phyloP scores from a whole-genome alignment of 2,797 vertebrate species.

The Psittacula echo region DNA sequence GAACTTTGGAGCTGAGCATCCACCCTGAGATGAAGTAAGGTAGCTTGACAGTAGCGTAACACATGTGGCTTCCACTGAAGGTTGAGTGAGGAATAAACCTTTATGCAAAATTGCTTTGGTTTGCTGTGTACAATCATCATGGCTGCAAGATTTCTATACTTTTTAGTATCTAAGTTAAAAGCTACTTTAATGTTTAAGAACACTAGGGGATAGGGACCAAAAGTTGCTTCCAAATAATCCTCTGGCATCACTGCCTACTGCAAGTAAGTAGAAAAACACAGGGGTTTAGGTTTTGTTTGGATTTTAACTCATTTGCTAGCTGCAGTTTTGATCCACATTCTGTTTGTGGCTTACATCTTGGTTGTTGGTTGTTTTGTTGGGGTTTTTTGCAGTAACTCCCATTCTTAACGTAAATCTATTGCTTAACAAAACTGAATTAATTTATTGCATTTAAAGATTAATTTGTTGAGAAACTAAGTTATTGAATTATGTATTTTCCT shows the following conservation, averaged over 20 bases:
- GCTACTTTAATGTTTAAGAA: neutral
- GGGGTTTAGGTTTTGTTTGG: neutral
- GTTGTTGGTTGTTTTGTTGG: neutral
- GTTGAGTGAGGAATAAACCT: neutral
- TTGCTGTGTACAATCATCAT: neutral
- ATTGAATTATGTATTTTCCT: neutral
- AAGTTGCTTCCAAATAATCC: neutral
- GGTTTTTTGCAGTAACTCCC: neutral
- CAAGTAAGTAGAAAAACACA: neutral
- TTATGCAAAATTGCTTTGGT: neutral
- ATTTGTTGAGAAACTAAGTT: neutral
- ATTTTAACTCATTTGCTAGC: neutral
- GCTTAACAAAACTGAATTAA: neutral
- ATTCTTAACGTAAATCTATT: neutral
- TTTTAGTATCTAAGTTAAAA: neutral
- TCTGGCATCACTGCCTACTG: neutral
- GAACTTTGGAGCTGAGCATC: neutral
- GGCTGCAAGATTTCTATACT: neutral
- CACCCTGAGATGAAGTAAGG: neutral
- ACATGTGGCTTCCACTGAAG: neutral
- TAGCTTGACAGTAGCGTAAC: neutral
- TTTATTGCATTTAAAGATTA: neutral
- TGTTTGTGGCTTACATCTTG: neutral
- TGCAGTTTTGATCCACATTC: neutral
- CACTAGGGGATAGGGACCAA: neutral